Evolutionary conservation across 2,888 invertebrate species (phyloP), one percentile per base, ranked within the genome.

Genomic region (Azorinus chamasolen): DNA sequence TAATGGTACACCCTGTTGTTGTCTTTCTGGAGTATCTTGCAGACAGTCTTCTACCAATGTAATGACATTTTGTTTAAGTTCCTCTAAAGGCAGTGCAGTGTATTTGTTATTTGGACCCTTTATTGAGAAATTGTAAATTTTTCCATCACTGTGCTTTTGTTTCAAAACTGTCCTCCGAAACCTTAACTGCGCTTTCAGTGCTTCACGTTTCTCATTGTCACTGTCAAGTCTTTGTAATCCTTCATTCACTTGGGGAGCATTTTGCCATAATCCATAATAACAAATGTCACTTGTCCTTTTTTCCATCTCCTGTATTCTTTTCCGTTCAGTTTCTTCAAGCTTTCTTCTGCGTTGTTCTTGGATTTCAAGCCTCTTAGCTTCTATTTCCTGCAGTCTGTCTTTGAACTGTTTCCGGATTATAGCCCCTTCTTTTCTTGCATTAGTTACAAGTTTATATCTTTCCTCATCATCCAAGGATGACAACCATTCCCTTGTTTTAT

Each of bases 231-330:
- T 63, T 27, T 27, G 22, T 39, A 73, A 20, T 16, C 39, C 74
- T 72, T 81, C 79, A 39, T 74, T 46, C 16, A 83, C 37, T 55
- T 83, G 74, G 27, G 50, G 53, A 41, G 43, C 46, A 54, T 69
- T 74, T 45, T 83, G 79, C 79, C 77, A 83, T 24, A 79, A 43
- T 16, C 83, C 83, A 74, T 79, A 79, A 62, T 39, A 71, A 43
- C 76, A 79, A 8, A 83, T 70, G 50, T 58, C 62, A 57, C 69
- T 77, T 22, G 71, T 83, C 61, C 70, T 20, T 53, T 65, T 69
- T 32, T 79, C 83, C 39, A 62, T 54, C 16, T 57, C 32, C 48
- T 54, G 45, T 10, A 83, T 22, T 48, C 73, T 55, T 24, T 66
- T 62, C 27, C 25, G 45, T 64, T 83, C 79, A 22, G 39, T 73